Percentiles rank a stretch among this genome's conserved stretches.
phyloP scores from a whole-genome alignment of 2,797 vertebrate genomes.

The Hyperoplus lanceolatus region DNA sequence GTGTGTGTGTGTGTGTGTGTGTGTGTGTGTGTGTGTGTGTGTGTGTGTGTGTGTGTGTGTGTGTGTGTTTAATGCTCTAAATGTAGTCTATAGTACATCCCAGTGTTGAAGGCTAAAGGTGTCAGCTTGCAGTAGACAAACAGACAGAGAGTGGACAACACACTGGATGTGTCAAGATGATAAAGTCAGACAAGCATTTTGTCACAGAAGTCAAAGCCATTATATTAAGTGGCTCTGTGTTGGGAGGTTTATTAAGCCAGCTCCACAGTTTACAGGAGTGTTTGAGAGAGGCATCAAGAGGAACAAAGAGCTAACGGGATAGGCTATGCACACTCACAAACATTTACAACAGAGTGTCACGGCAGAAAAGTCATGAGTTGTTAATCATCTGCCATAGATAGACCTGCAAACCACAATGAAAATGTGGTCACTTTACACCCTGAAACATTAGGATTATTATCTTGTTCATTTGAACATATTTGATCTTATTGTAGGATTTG shows the following conservation, averaged over 20 bases:
- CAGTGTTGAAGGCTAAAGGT: constrained; percentile 26
- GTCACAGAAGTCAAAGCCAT: constrained; percentile 4
- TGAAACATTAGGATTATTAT: neutral
- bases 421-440: neutral
- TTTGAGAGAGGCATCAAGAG: neutral
- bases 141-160: neutral
- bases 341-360: neutral
- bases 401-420: neutral
- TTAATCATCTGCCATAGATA: neutral
- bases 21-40: neutral
- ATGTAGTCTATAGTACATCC: constrained; percentile 23
- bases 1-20: constrained; percentile 19
- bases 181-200: constrained; percentile 29
- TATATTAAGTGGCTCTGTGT: constrained; percentile 1
- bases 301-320: constrained; percentile 9
- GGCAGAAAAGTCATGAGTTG: too few relatives aligned
- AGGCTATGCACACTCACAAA: neutral
- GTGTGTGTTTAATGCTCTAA: constrained; percentile 13
- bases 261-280: constrained; percentile 25
- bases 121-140: constrained; percentile 20
- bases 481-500: too few relatives aligned
- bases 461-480: too few relatives aligned
- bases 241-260: neutral
- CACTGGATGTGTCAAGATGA: constrained; percentile 14
- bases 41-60: constrained; percentile 24